Conservation (phyloP, 2,888 invertebrate genomes). For the Proisotoma minuta region DNA sequence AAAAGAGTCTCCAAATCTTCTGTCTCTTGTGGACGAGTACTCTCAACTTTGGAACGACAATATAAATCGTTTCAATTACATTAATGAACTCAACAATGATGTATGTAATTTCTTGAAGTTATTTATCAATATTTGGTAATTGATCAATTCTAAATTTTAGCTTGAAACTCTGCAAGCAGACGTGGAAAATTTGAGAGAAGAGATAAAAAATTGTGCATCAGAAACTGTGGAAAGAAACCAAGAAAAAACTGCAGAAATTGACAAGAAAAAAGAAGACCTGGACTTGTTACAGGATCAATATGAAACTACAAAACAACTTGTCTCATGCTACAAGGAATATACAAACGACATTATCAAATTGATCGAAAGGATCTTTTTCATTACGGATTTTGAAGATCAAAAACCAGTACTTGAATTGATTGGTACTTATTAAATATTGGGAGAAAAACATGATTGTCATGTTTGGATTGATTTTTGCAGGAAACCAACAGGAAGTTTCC, state of each 20-base stretch:
- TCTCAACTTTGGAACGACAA: slow-evolving; percentile 40
- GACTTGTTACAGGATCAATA: slow-evolving; percentile 35
- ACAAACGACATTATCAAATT: slow-evolving; percentile 39
- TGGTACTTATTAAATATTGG: slow-evolving; percentile 13
- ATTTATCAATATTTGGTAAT: neutral
- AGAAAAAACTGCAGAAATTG: slow-evolving; percentile 35
- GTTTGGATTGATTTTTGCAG: slow-evolving; percentile 13
- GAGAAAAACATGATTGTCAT: neutral
- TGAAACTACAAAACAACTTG: slow-evolving; percentile 26
- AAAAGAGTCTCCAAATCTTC: slow-evolving; percentile 25
- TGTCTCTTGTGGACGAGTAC: slow-evolving; percentile 39
- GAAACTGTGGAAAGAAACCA: slow-evolving; percentile 43
- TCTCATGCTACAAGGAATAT: slow-evolving; percentile 21
- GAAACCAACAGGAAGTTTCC: slow-evolving; percentile 38
- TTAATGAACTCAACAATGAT: slow-evolving; percentile 44
- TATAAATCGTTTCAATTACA: slow-evolving; percentile 43
- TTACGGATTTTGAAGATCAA: slow-evolving; percentile 37
- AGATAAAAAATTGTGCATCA: slow-evolving; percentile 29
- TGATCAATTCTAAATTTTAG: slow-evolving; percentile 15
- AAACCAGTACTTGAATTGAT: slow-evolving; percentile 41
- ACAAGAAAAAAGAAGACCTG: slow-evolving; percentile 26
- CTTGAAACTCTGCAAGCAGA: slow-evolving; percentile 37
- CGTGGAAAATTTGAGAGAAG: slow-evolving; percentile 27
- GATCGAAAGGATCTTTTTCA: slow-evolving; percentile 37
- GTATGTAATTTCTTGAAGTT: slow-evolving; percentile 14